Base-by-base conservation (phyloP, 1,140 invertebrate species). In the Eumaeus atala region DNA sequence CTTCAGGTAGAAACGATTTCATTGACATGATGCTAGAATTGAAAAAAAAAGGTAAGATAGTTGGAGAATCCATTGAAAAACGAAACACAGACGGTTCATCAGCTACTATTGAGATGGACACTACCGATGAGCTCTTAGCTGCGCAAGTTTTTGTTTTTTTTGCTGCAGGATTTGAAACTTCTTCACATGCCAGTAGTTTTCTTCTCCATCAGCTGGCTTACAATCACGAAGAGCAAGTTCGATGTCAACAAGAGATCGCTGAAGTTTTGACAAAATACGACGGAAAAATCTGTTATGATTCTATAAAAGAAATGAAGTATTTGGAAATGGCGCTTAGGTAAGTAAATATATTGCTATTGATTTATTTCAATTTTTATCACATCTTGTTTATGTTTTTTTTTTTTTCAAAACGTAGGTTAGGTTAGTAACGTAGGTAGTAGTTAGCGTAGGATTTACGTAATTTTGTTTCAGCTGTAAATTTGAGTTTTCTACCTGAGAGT, bases 251-350 rank as follows among this genome's bases (percentile, higher is more conserved):
- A 18, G 51, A 42, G 21, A 42, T 52, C 7, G 51, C 40, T 9
- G 18, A 33, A 3, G 37, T 21, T 14, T 37, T 52, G 8, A n/a
- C 21, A 7, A 3, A 12, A 21, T 52, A 42, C 28, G 17, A 21
- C 6, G 18, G 51, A 4, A 52, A 42, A 21, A 7, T 52, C 1
- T 73, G 67, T 17, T 88, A 84, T 57, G 76, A 87, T 21, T 62
- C 66, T 1, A 38, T 87, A 8, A 70, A 63, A 10, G 66, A 80
- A 42, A n/a, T n/a, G n/a, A n/a, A n/a, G n/a, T n/a, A n/a, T n/a
- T n/a, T n/a, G n/a, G n/a, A n/a, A n/a, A n/a, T n/a, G n/a, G n/a
- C n/a, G n/a, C n/a, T n/a, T n/a, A n/a, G n/a, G n/a, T n/a, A n/a
- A n/a, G n/a, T n/a, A n/a, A n/a, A n/a, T n/a, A n/a, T n/a, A n/a